A percentile compares a stretch with the other conserved stretches of the same genome.
Conservation (phyloP, 2,113 vertebrate species). For the Tricholaema leucomelas region DNA sequence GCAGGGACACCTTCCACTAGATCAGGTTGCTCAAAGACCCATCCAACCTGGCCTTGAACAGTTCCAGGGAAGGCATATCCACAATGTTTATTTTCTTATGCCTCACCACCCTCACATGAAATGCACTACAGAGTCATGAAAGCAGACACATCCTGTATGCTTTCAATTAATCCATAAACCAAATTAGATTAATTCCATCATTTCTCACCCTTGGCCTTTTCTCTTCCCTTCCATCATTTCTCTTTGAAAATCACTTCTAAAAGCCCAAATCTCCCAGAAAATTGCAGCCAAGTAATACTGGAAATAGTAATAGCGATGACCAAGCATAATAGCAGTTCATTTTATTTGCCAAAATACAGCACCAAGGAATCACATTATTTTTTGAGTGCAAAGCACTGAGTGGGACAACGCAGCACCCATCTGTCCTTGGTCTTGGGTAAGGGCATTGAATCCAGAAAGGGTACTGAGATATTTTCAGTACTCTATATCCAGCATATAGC, state of each 20-base stretch:
- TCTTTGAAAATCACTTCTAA: background rate
- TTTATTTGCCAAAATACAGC: background rate
- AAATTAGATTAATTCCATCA: background rate
- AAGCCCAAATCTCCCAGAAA: background rate
- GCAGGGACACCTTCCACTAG: background rate
- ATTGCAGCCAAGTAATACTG: background rate
- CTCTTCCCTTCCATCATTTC: background rate
- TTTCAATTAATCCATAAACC: background rate
- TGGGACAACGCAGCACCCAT: background rate
- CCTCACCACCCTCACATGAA: background rate
- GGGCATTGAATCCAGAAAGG: background rate
- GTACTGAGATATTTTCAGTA: background rate
- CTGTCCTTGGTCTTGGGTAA: background rate
- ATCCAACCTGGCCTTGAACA: background rate
- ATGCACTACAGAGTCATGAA: background rate
- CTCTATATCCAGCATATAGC: background rate
- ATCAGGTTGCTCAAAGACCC: background rate
- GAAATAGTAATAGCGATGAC: background rate
- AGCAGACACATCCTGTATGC: background rate
- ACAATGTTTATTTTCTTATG: background rate
- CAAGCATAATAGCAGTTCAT: background rate
- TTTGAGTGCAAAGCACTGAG: background rate
- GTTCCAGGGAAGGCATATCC: background rate
- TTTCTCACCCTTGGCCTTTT: background rate
- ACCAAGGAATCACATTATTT: background rate